Conservation (phyloP, 2,113 vertebrate species). For the Takifugu flavidus region DNA sequence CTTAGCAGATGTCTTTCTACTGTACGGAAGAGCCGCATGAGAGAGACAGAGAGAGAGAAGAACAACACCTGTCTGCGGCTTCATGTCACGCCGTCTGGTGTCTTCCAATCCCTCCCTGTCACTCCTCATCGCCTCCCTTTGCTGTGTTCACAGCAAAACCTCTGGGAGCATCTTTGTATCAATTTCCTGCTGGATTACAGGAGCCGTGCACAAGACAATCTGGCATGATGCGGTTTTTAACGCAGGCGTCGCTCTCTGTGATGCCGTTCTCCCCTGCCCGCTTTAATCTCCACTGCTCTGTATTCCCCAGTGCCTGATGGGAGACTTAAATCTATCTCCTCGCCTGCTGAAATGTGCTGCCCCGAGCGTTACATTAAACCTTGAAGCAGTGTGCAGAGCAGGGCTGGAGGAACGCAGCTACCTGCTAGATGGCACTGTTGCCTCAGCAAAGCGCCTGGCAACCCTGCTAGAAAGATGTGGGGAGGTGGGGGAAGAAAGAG, state of each 20-base stretch:
- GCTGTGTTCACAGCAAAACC: conserved; percentile 44
- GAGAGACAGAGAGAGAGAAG: conserved; percentile 3
- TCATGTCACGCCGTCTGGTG: conserved; percentile 60
- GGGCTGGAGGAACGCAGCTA: conserved; percentile 2
- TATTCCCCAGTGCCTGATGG: conserved; percentile 71
- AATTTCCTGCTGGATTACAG: conserved; percentile 71
- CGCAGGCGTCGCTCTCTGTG: conserved; percentile 59
- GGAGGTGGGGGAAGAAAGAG: neutral
- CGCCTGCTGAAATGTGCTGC: conserved; percentile 69
- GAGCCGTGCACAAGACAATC: conserved; percentile 66
- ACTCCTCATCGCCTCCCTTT: conserved; percentile 59
- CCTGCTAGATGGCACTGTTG: conserved; percentile 82
- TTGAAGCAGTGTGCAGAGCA: conserved; percentile 44
- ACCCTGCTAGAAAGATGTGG: neutral
- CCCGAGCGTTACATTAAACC: conserved; percentile 64
- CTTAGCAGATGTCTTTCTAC: conserved; percentile 44
- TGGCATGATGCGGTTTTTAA: conserved; percentile 68
- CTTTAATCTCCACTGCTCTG: conserved; percentile 62
- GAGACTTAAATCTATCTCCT: conserved; percentile 73
- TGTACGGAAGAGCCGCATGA: conserved; percentile 38
- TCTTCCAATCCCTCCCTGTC: conserved; percentile 63
- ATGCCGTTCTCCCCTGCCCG: conserved; percentile 56
- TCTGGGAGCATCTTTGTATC: conserved; percentile 68
- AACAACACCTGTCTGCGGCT: conserved; percentile 58
- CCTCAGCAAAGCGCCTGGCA: conserved; percentile 28